Evolutionary conservation across 2,888 invertebrate genomes (phyloP), one percentile per base, ranked within the genome.

Genomic region (Panopea generosa): DNA sequence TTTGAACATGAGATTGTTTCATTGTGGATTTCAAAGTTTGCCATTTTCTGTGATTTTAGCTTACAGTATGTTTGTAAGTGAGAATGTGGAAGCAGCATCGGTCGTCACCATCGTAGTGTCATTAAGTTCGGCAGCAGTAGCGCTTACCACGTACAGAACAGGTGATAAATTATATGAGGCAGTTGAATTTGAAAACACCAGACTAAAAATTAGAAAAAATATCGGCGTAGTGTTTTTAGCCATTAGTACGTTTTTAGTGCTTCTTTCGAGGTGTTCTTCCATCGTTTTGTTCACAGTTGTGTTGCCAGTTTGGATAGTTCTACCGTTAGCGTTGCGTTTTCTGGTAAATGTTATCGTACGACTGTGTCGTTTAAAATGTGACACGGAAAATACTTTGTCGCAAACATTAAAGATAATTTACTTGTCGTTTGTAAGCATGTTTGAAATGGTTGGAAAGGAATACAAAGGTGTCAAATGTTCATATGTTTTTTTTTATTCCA

Each of bases 401-500:
- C 53, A 63, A 38, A 43, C 84, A 20, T 26, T 69, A 4, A 76
- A 59, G 38, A 65, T 68, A 52, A 24, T 81, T 18, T 72, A 72
- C n/a, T 77, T 78, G n/a, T 83, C 84, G 3, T 83, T 76, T 62
- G 47, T 84, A 2, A 83, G 82, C 57, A 66, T 85, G 3, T 86
- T 84, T 70, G 86, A 87, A 38, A 62, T 79, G 57, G 68, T 84
- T 1, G 76, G 79, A 0, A 61, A 69, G 29, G 81, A 78, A 14
- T 78, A 80, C 33, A 65, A 72, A 24, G 77, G 83, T n/a, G 79
- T 86, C 11, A 82, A 81, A 65, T 88, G 87, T 81, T 81, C 77
- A 40, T 85, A 86, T 72, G 87, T 88, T 33, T 57, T 85, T 4
- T 87, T 79, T 50, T 89, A 89, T 55, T 74, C 86, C 2, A 62